Evolutionary conservation across 1,140 invertebrate species (phyloP).

Genomic region (Asbolus verrucosus): DNA sequence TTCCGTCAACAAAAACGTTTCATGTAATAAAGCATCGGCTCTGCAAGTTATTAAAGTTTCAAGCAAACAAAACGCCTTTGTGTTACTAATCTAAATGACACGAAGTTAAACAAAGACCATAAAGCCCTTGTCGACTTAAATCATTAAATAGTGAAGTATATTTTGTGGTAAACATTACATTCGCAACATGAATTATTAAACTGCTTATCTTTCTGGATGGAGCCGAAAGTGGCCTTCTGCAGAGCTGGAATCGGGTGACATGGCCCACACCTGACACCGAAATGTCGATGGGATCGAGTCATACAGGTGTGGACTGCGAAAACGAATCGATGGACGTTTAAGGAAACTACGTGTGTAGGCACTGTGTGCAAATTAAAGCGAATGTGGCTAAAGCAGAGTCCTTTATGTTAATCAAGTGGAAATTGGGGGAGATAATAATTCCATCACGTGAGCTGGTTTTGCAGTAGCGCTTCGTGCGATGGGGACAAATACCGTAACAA

Average conservation of each 20-base stretch:
- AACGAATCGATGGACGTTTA: too few relatives aligned
- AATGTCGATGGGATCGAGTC: too few relatives aligned
- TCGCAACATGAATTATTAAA: conserved; percentile 18
- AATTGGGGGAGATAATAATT: too few relatives aligned
- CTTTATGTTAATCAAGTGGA: too few relatives aligned
- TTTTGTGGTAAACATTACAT: conserved; percentile 19
- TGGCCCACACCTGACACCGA: too few relatives aligned
- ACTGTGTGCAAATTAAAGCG: too few relatives aligned
- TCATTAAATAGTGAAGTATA: conserved; percentile 32
- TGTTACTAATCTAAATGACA: conserved; percentile 39
- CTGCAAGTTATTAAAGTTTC: conserved; percentile 33
- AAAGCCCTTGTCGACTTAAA: conserved; percentile 12
- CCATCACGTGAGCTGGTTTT: too few relatives aligned
- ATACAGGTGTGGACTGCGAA: too few relatives aligned
- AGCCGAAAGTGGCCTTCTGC: background rate
- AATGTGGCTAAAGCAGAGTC: too few relatives aligned
- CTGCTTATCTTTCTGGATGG: background rate
- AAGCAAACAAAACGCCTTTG: conserved; percentile 31
- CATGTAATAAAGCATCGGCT: conserved; percentile 28
- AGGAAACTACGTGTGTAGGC: too few relatives aligned
- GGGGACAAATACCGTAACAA: conserved; percentile 10
- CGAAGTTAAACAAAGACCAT: conserved; percentile 36
- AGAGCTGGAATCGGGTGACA: too few relatives aligned
- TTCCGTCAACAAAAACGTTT: conserved; percentile 30
- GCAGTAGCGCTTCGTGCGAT: background rate